Conservation (phyloP, 2,888 invertebrate species). For the Slavum lentiscoides region DNA sequence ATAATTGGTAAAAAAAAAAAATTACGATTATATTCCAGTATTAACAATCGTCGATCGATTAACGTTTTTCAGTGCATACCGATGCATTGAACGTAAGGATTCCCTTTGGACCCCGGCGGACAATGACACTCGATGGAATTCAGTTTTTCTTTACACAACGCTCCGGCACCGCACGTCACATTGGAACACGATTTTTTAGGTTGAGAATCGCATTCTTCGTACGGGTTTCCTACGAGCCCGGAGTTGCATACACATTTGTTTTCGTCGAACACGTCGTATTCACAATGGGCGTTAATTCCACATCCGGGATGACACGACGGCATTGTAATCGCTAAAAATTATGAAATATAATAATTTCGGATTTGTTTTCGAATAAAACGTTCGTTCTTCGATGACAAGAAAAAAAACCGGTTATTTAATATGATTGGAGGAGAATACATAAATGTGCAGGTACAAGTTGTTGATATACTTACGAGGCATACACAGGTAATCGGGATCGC, state of each 20-base stretch:
- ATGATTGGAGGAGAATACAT: too few species aligned
- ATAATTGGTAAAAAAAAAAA: neutral
- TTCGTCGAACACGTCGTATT: conserved; percentile 69
- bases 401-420: too few species aligned
- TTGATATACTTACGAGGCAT: conserved; percentile 79
- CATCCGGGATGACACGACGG: conserved; percentile 81
- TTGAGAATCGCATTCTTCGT: conserved; percentile 75
- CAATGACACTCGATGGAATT: conserved; percentile 80
- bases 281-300: conserved; percentile 82
- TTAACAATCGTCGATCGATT: neutral
- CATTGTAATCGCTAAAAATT: conserved; percentile 69
- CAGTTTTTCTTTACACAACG: conserved; percentile 76
- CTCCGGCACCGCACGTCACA: conserved; percentile 75
- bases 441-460: too few species aligned
- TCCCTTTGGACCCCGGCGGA: conserved; percentile 80
- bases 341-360: neutral
- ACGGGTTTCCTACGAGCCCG: conserved; percentile 85
- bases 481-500: conserved; percentile 85
- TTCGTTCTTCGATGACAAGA: too few species aligned
- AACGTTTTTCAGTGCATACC: conserved; percentile 60
- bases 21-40: neutral
- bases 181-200: conserved; percentile 70
- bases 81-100: conserved; percentile 82
- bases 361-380: neutral
- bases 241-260: conserved; percentile 83